These are phyloP conservation scores for Linyphia triangularis DNA, from an alignment of 2,888 invertebrate genomes.

Conservation along the genomic window DNA sequence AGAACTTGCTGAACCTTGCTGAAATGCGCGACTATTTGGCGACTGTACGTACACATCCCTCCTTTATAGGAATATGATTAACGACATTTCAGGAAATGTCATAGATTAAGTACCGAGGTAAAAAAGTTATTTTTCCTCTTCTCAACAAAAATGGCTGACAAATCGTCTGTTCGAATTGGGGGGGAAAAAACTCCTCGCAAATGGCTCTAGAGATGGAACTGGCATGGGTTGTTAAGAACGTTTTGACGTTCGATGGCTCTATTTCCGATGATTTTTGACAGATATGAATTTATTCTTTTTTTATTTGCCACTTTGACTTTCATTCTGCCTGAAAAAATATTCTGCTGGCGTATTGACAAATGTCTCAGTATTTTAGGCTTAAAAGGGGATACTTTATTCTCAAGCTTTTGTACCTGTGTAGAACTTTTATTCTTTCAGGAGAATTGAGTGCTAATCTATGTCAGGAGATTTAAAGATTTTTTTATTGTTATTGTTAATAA, in stretches of 20 bases:
- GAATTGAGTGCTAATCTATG: neutral
- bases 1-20: too few relatives aligned
- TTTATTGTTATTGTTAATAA: neutral
- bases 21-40: too few relatives aligned
- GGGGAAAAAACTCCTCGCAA: constrained; percentile 31
- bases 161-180: constrained; percentile 53
- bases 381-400: neutral
- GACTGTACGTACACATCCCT: neutral
- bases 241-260: constrained; percentile 64
- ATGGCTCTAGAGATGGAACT: constrained; percentile 37
- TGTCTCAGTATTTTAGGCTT: constrained; percentile 25
- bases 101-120: constrained; percentile 57
- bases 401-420: neutral
- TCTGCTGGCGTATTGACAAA: constrained; percentile 36
- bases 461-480: neutral
- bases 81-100: constrained; percentile 62
- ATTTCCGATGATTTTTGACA: constrained; percentile 64
- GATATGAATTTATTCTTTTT: constrained; percentile 62
- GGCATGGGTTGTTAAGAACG: constrained; percentile 60
- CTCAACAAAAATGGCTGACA: constrained; percentile 46
- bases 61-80: constrained; percentile 43
- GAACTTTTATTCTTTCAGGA: neutral
- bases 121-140: constrained; percentile 37
- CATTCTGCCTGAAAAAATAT: constrained; percentile 31
- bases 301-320: constrained; percentile 30